Percentiles rank a stretch among this genome's conserved stretches.
phyloP scores from a whole-genome alignment of 2,797 vertebrate species.

The Dendrocincla tyrannina region DNA sequence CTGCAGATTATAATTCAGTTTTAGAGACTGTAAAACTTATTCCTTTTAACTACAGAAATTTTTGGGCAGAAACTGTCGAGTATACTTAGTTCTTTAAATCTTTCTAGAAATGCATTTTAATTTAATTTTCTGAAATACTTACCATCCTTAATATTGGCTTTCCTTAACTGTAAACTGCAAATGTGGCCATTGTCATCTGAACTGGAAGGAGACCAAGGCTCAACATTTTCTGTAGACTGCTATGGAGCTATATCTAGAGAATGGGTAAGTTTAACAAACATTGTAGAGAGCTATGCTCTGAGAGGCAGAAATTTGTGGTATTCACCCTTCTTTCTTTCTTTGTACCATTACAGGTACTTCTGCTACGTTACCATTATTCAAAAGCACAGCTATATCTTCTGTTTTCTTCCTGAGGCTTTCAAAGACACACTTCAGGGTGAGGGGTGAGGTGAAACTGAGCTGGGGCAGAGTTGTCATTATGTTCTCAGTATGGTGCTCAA shows the following conservation, averaged over 20 bases:
- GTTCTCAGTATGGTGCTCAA: neutral
- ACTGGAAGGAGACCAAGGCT: neutral
- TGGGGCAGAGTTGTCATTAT: neutral
- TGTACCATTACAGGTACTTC: neutral
- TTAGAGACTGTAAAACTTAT: neutral
- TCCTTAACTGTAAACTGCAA: neutral
- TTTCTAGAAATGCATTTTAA: neutral
- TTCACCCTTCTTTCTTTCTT: neutral
- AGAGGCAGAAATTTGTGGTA: neutral
- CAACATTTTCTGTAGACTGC: neutral
- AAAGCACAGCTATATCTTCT: neutral
- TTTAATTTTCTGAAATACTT: neutral
- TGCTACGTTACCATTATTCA: neutral
- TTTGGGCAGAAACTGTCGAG: neutral
- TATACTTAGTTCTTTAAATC: neutral
- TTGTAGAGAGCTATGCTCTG: neutral
- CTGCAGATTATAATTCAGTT: neutral
- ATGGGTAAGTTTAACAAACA: neutral
- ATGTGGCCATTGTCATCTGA: neutral
- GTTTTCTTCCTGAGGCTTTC: neutral
- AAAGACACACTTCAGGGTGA: rapidly evolving
- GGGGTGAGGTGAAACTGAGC: neutral
- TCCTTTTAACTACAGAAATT: neutral
- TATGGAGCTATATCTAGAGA: neutral
- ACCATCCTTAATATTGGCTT: neutral